phyloP scores from a whole-genome alignment of 2,797 vertebrate species.

The Epinephelus coioides region DNA sequence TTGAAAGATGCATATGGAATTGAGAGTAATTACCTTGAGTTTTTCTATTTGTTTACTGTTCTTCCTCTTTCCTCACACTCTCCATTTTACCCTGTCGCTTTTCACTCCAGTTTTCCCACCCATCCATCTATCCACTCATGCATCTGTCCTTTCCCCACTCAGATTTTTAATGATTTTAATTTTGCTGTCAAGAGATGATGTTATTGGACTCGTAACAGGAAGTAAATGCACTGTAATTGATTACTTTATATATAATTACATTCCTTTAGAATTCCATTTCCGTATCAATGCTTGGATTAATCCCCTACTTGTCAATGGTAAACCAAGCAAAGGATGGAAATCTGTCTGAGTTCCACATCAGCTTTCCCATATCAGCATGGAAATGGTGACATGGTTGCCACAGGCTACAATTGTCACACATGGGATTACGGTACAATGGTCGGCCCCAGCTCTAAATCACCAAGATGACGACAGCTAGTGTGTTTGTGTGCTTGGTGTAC shows the following conservation, averaged over 20 bases:
- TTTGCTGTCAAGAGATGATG: neutral
- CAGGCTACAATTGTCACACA: constrained; percentile 62
- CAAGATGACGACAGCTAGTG: constrained; percentile 52
- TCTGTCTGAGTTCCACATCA: constrained; percentile 21
- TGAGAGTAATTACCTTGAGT: neutral
- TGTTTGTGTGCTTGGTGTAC: constrained; percentile 63
- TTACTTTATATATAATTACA: neutral
- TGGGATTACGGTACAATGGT: constrained; percentile 58
- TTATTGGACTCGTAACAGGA: neutral
- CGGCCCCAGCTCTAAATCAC: constrained; percentile 61
- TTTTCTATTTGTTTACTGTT: neutral
- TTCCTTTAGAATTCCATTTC: neutral
- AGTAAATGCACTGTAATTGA: neutral
- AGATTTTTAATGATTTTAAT: neutral
- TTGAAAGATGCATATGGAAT: constrained; percentile 23
- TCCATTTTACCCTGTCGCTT: neutral
- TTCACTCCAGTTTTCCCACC: neutral
- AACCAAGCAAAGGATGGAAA: constrained; percentile 27
- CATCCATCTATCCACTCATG: neutral
- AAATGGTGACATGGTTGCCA: constrained; percentile 64
- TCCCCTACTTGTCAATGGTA: neutral
- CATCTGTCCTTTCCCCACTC: neutral
- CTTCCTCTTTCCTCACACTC: neutral
- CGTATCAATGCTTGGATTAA: neutral
- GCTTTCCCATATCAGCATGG: constrained; percentile 39